A percentile compares a stretch with the other conserved stretches of the same genome.
phyloP scores from a whole-genome alignment of 30 jellyfish, hydroid and myxozoan species.

The Turritopsis rubra region DNA sequence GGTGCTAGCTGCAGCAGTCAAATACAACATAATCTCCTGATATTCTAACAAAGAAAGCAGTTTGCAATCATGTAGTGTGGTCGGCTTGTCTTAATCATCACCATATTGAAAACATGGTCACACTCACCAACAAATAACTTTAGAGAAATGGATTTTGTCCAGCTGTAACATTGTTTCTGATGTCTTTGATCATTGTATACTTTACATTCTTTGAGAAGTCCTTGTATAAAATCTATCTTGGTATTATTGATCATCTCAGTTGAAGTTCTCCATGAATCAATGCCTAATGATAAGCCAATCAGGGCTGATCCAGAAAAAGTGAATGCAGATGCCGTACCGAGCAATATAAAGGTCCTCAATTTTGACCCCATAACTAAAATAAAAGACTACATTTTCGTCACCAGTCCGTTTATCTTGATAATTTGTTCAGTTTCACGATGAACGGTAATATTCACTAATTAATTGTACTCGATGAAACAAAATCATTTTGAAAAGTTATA shows the following conservation, averaged over 20 bases:
- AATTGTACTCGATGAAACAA: too few species aligned
- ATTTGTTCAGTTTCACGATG: too few species aligned
- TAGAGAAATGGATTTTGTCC: not conserved
- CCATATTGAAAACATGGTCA: too few species aligned
- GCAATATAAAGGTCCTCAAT: not conserved
- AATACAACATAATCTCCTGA: constrained; percentile 10
- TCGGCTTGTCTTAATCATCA: not conserved
- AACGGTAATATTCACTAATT: too few species aligned
- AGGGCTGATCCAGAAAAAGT: not conserved
- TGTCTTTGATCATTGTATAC: not conserved
- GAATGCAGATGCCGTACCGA: constrained; percentile 22
- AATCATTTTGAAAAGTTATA: too few species aligned
- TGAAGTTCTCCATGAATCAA: constrained; percentile 18
- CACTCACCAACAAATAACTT: not conserved
- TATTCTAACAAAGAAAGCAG: not conserved
- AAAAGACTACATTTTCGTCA: not conserved
- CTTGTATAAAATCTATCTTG: not conserved
- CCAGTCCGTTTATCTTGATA: not conserved
- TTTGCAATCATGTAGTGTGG: not conserved
- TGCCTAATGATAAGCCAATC: constrained; percentile 8
- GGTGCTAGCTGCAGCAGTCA: constrained; percentile 8
- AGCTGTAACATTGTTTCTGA: not conserved
- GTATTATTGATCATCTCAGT: not conserved
- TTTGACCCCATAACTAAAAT: constrained; percentile 4
- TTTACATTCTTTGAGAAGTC: constrained; percentile 13